Evolutionary conservation across 2,888 invertebrate genomes (phyloP).

Genomic region (Epiblema foenella): DNA sequence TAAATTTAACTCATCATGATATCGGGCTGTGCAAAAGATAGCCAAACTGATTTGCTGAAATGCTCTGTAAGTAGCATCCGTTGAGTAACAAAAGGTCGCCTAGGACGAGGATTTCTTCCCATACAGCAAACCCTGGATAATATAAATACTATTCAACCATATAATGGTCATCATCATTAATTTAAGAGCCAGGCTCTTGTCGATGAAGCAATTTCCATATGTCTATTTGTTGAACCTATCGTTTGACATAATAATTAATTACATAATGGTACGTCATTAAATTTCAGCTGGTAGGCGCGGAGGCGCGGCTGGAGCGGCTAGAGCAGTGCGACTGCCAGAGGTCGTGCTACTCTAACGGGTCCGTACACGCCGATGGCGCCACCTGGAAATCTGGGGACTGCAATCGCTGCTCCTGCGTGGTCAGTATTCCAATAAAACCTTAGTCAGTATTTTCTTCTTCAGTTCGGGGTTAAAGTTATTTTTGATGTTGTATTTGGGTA

Average conservation of each 20-base stretch:
- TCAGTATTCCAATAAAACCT: conserved; percentile 62
- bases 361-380: conserved; percentile 92
- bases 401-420: conserved; percentile 95
- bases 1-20: no score
- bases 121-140: not conserved
- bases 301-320: conserved; percentile 90
- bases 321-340: conserved; percentile 96
- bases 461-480: no score
- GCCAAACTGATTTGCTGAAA: not conserved
- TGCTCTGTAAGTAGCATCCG: not conserved
- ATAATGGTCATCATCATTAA: no score
- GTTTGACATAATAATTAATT: not conserved
- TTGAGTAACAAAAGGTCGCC: no score
- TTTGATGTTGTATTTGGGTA: not conserved
- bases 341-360: conserved; percentile 93
- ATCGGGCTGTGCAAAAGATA: no score
- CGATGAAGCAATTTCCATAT: no score
- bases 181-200: no score
- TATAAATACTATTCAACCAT: no score
- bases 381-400: conserved; percentile 92
- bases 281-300: conserved; percentile 91
- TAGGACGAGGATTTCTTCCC: no score
- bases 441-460: no score
- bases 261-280: not conserved
- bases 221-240: no score